A percentile compares a stretch with the other conserved stretches of the same genome.
These are phyloP conservation scores for Rhorus exstirpatorius DNA, from an alignment of 2,888 invertebrate species.

Conservation along the genomic window DNA sequence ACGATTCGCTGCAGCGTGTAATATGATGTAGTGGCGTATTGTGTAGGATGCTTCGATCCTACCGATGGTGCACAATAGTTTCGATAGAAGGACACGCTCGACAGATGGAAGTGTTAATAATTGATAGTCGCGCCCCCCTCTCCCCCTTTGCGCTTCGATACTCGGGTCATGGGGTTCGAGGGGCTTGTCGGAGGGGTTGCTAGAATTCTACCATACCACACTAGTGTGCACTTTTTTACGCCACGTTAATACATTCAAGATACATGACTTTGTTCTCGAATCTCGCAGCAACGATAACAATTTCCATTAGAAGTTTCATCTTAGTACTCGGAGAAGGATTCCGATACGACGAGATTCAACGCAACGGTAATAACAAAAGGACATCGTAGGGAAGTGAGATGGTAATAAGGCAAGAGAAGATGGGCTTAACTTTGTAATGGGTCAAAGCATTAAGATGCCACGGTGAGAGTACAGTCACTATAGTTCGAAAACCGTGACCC, in stretches of 20 bases:
- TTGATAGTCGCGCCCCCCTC: conserved; percentile 84
- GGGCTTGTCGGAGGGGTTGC: conserved; percentile 60
- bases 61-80: conserved; percentile 58
- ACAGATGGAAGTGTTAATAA: conserved; percentile 86
- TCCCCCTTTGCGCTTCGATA: conserved; percentile 74
- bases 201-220: conserved; percentile 48
- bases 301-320: conserved; percentile 41
- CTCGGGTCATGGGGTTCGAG: conserved; percentile 57
- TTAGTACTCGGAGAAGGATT: conserved; percentile 23
- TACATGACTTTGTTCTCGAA: conserved; percentile 15
- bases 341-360: not conserved
- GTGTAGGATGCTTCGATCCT: conserved; percentile 70
- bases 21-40: conserved; percentile 79
- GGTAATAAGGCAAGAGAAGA: conserved; percentile 57
- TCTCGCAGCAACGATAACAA: conserved; percentile 35
- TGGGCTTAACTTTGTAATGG: conserved; percentile 38
- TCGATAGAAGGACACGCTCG: conserved; percentile 78
- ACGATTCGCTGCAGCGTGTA: conserved; percentile 77
- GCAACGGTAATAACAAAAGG: not conserved
- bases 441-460: conserved; percentile 46
- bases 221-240: conserved; percentile 66
- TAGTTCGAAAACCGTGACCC: conserved; percentile 56
- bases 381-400: conserved; percentile 24
- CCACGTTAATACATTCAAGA: conserved; percentile 15
- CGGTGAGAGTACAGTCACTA: conserved; percentile 8